A percentile compares a stretch with the other conserved stretches of the same genome.
Conservation (phyloP, 2,888 invertebrate species). For the Agelastica alni region DNA sequence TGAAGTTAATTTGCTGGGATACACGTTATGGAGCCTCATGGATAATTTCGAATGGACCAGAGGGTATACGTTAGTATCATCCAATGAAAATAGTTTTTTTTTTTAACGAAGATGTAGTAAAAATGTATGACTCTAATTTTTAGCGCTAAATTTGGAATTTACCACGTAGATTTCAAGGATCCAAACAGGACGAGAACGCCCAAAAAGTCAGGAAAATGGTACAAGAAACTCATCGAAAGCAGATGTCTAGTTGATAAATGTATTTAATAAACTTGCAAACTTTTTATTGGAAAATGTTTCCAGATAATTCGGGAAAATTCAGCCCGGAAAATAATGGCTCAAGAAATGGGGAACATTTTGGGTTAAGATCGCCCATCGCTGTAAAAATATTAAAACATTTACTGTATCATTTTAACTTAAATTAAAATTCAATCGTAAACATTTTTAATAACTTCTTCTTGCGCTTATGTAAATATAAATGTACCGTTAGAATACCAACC, state of each 20-base stretch:
- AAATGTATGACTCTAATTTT: too few relatives aligned
- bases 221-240: neutral
- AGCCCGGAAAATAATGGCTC: too few relatives aligned
- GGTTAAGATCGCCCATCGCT: too few relatives aligned
- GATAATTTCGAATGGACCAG: conserved; percentile 10
- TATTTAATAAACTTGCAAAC: neutral
- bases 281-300: too few relatives aligned
- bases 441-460: neutral
- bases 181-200: conserved; percentile 15
- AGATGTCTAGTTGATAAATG: neutral
- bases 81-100: too few relatives aligned
- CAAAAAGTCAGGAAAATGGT: conserved; percentile 12
- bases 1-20: conserved; percentile 6
- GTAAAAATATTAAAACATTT: neutral
- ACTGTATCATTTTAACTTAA: neutral
- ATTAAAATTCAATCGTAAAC: neutral
- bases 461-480: neutral
- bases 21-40: conserved; percentile 8
- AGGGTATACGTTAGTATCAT: conserved; percentile 11
- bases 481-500: neutral
- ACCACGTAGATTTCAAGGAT: conserved; percentile 15
- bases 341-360: too few relatives aligned
- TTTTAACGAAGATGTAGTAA: too few relatives aligned
- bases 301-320: too few relatives aligned
- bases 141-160: conserved; percentile 15